Base-by-base conservation (phyloP, 1,140 invertebrate species). In the Drosophila pallidifrons region DNA sequence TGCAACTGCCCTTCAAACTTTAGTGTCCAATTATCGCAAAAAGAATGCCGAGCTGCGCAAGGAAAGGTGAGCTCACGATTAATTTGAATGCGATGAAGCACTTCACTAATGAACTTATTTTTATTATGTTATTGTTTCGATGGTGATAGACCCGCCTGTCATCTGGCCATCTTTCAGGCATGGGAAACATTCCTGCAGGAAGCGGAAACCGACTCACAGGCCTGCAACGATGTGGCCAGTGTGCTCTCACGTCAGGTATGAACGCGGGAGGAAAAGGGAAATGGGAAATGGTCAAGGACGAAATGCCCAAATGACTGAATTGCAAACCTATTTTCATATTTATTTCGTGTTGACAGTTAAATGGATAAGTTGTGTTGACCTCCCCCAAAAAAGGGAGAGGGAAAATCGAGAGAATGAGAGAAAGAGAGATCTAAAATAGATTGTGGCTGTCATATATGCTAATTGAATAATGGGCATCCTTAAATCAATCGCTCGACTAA, bases 181-280 rank as follows among this genome's bases (percentile, higher is more conserved):
- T 99, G 98, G 98, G 98, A 99, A 93, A 96, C 95, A 52, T 94
- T 99, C 35, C 94, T 99, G 30, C 96, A 98, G 92, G 98, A 98
- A 93, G 96, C 98, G 41, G 98, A 99, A 93, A 95, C 97, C 16
- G 98, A 99, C 93, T 98, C 98, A 4, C 95, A 97, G 89, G 96
- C 97, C 63, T 96, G 98, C 92, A 95, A 96, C 80, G 98, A 99
- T 87, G 96, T 98, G 13, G 96, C 97, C 2, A 95, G 95, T n/a
- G 95, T 97, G 10, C 94, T 98, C 41, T 95, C 95, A 3, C 95
- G 97, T 41, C 96, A 97, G 92, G 92, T 93, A 58, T 85, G 76
- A 25, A 25, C 7, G 25, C 7, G 2, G 30, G 30, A 2, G 30
- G 5, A 32, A 32, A 32, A 6, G 30, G 30, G 30, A n/a, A 46